Base-by-base conservation (phyloP, 1,140 invertebrate species). In the Procambarus virginalis region DNA sequence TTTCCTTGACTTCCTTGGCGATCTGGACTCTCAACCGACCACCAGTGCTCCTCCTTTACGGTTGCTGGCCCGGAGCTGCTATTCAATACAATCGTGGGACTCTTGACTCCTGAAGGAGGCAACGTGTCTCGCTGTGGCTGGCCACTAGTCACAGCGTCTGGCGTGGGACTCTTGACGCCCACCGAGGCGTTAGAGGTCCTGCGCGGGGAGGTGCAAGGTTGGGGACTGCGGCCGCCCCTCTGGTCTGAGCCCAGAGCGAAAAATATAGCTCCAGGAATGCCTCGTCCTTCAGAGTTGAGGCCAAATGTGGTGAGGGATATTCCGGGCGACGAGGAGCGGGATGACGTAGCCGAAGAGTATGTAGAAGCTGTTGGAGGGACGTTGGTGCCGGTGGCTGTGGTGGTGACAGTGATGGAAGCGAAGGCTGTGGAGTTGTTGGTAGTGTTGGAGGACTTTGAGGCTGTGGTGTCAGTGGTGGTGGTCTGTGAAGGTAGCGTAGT, bases 311-410 rank as follows among this genome's bases (percentile, higher is more conserved):
- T 92, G 45, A 92, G 81, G 70, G 91, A 92, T 45, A 92, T 86
- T 10, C 91, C 91, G n/a, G 91, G 91, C n/a, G 91, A 92, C 17
- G 91, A 92, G 60, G 91, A 92, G 22, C 91, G 81, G 12, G 91
- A 92, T 3, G 91, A 91, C 20, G 90, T 82, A 9, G 84, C 82
- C 17, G 90, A 91, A 20, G 84, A 89, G 76, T 89, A 89, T 2
- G 88, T 78, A 14, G 88, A 82, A 12, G 86, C 34, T 22, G 79
- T 55, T 55, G 81, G 60, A n/a, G 81, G 60, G 49, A 58, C 17
- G 20, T 88, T 78, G 49, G 64, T 51, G 4, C 64, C 64, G 4
- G 88, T 34, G 4, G 81, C 88, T 22, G 88, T 89, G 46, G 88
- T 84, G 73, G 88, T 89, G 45, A 89, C 88, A 10, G 88, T 89